Conservation (phyloP, 2,113 vertebrate genomes). For the Tragelaphus scriptus region DNA sequence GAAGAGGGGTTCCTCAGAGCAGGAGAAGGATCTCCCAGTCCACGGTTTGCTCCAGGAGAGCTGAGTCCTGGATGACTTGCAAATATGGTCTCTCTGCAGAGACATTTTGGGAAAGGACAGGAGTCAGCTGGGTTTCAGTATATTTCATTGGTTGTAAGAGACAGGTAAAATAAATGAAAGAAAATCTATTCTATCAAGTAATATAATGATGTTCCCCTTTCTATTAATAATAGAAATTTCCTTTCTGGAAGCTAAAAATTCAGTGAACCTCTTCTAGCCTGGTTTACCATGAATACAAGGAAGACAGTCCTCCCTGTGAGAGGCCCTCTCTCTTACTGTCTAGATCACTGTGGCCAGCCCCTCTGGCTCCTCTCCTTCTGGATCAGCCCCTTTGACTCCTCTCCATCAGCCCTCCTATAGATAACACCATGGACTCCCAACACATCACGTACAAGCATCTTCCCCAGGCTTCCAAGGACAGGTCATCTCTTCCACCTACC, state of each 20-base stretch:
- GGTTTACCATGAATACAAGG: not conserved
- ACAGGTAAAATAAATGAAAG: not conserved
- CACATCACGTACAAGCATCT: not conserved
- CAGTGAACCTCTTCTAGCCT: not conserved
- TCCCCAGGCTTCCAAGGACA: not conserved
- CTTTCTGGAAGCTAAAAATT: not conserved
- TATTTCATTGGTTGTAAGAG: not conserved
- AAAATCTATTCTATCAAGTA: not conserved
- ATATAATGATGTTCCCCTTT: not conserved
- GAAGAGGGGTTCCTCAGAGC: not conserved
- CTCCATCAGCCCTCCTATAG: not conserved
- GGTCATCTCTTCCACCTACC: not conserved
- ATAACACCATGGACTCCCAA: not conserved
- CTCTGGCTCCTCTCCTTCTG: not conserved
- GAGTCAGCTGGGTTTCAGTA: not conserved
- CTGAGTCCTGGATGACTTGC: not conserved
- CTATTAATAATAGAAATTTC: not conserved
- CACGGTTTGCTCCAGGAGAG: not conserved
- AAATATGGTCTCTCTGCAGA: not conserved
- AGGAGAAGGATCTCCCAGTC: not conserved
- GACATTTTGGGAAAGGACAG: not conserved
- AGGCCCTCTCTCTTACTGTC: not conserved
- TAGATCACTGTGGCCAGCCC: not conserved
- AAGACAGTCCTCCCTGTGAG: not conserved
- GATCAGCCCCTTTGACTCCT: too few relatives aligned